Conservation (phyloP, 2,797 vertebrate species). For the Muscicapa striata region DNA sequence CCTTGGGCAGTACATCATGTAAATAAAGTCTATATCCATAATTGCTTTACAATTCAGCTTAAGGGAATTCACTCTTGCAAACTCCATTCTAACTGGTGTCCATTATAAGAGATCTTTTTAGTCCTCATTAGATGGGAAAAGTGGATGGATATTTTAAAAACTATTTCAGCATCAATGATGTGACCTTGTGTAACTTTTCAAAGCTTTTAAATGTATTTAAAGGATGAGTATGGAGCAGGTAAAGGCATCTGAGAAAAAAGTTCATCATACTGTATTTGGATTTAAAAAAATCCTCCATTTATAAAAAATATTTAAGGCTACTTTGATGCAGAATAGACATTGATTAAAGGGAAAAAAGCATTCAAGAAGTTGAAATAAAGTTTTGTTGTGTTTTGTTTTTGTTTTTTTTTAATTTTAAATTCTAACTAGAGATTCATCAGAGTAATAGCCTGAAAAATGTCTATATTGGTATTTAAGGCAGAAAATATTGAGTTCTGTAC, state of each 20-base stretch:
- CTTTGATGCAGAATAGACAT: neutral
- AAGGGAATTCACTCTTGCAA: conserved; percentile 4
- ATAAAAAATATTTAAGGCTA: neutral
- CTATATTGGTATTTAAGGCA: neutral
- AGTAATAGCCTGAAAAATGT: neutral
- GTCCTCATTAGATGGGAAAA: neutral
- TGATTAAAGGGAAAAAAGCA: neutral
- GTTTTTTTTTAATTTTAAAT: neutral
- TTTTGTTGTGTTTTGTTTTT: too few relatives aligned
- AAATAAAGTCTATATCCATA: conserved; percentile 53
- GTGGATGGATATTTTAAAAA: neutral
- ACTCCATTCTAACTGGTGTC: neutral
- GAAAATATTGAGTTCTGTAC: neutral
- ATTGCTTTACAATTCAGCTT: neutral
- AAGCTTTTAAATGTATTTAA: neutral
- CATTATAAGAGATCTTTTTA: neutral
- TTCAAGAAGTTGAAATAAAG: neutral
- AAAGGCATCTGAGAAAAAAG: neutral
- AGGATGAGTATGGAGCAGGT: neutral
- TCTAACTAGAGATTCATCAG: neutral
- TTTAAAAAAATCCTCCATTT: neutral
- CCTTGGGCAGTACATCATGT: conserved; percentile 61
- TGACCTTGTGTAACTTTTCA: neutral
- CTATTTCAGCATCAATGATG: neutral
- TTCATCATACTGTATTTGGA: neutral